Percentiles rank a stretch among this genome's conserved stretches.
phyloP scores from a whole-genome alignment of 2,797 vertebrate genomes.

The Neoniphon sammara region DNA sequence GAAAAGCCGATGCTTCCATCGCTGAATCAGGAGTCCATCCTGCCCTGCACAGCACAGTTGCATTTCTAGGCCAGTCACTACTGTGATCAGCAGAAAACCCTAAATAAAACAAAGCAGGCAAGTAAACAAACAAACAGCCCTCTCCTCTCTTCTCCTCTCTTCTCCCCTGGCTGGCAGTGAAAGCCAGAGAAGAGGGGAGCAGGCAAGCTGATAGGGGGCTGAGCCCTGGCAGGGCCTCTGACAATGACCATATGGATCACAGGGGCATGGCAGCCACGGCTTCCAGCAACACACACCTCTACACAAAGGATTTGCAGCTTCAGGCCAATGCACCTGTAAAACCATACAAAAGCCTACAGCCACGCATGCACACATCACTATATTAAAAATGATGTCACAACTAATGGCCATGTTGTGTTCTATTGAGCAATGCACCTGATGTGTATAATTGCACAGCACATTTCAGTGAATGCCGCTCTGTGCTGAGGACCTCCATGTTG shows the following conservation, averaged over 20 bases:
- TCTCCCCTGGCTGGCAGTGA: conserved; percentile 62
- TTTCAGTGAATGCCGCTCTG: background rate
- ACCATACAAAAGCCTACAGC: conserved; percentile 27
- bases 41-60: conserved; percentile 54
- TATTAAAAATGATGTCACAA: background rate
- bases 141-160: conserved; percentile 50
- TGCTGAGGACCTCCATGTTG: conserved; percentile 28
- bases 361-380: background rate
- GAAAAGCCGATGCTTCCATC: conserved; percentile 63
- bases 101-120: conserved; percentile 77
- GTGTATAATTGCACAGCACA: conserved; percentile 22
- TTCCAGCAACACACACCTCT: conserved; percentile 63
- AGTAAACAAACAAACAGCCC: conserved; percentile 71
- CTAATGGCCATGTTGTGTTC: background rate
- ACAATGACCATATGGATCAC: conserved; percentile 80
- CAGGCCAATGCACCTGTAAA: conserved; percentile 53
- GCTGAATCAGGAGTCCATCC: conserved; percentile 74
- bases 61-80: conserved; percentile 77
- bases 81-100: conserved; percentile 77
- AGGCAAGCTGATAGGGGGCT: conserved; percentile 64
- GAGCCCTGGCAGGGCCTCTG: conserved; percentile 72
- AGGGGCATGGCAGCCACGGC: conserved; percentile 58
- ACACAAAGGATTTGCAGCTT: conserved; percentile 51
- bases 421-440: conserved; percentile 26
- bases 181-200: conserved; percentile 50